Conservation (phyloP, 2,888 invertebrate genomes). For the Drosophila neonasuta region DNA sequence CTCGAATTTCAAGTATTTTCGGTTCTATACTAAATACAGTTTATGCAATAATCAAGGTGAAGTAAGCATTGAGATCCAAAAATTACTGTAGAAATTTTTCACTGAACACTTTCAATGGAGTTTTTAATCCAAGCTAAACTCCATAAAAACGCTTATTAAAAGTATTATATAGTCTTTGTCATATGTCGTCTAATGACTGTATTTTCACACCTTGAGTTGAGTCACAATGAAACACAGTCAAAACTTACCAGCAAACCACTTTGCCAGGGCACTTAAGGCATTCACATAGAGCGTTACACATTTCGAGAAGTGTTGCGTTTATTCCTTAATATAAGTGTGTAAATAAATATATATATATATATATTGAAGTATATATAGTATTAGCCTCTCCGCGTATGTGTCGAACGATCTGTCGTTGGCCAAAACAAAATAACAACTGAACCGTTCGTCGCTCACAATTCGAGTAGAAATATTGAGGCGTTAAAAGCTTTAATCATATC, state of each 20-base stretch:
- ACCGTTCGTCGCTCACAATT: slow-evolving; percentile 31
- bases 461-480: slow-evolving; percentile 35
- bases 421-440: slow-evolving; percentile 63
- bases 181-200: not conserved
- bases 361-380: slow-evolving; percentile 5
- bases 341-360: slow-evolving; percentile 9
- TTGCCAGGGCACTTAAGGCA: slow-evolving; percentile 79
- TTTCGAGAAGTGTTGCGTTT: slow-evolving; percentile 50
- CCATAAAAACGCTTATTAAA: too few species aligned
- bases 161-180: too few species aligned
- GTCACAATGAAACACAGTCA: slow-evolving; percentile 18
- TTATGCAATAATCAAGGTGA: too few species aligned
- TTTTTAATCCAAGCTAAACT: too few species aligned
- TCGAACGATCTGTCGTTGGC: slow-evolving; percentile 35
- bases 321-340: slow-evolving; percentile 1
- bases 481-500: slow-evolving; percentile 71
- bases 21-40: not conserved
- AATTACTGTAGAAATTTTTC: too few species aligned
- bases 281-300: slow-evolving; percentile 79
- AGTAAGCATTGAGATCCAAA: too few species aligned
- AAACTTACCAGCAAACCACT: slow-evolving; percentile 79
- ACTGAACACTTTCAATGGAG: too few species aligned
- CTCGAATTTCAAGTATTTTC: not conserved
- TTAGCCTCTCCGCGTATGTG: slow-evolving; percentile 7
- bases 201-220: slow-evolving; percentile 25